phyloP scores from a whole-genome alignment of 2,797 vertebrate species.

The Muscicapa comitata region DNA sequence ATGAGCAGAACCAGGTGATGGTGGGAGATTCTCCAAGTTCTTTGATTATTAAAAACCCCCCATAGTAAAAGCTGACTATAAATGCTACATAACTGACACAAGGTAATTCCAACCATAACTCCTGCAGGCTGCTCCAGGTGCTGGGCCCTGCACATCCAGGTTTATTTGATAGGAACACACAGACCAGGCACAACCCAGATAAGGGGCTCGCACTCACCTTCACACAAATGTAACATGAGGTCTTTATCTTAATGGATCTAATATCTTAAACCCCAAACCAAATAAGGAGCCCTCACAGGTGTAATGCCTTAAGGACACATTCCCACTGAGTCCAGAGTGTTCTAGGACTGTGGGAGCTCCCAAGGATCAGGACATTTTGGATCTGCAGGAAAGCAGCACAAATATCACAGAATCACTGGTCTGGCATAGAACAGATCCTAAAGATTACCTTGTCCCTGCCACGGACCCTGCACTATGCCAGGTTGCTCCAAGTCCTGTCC shows the following conservation, averaged over 20 bases:
- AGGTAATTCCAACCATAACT: background rate
- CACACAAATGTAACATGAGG: fast-evolving
- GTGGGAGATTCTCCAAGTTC: background rate
- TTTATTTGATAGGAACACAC: background rate
- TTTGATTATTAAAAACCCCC: background rate
- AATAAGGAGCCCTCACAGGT: background rate
- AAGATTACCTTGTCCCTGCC: background rate
- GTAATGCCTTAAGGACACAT: background rate
- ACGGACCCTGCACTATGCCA: background rate
- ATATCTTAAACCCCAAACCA: background rate
- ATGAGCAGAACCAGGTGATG: background rate
- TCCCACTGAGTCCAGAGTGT: background rate
- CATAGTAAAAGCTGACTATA: background rate
- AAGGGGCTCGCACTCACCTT: too few species aligned
- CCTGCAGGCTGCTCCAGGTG: background rate
- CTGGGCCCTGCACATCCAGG: background rate
- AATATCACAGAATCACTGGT: background rate
- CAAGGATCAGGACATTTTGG: background rate
- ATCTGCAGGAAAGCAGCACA: background rate
- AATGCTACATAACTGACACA: background rate
- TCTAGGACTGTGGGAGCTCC: background rate
- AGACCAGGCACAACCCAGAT: background rate
- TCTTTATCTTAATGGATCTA: too few species aligned
- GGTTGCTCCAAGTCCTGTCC: background rate
- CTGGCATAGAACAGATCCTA: background rate